These are phyloP conservation scores for Eilema griseolum DNA, from an alignment of 2,888 invertebrate genomes.

Conservation along the genomic window DNA sequence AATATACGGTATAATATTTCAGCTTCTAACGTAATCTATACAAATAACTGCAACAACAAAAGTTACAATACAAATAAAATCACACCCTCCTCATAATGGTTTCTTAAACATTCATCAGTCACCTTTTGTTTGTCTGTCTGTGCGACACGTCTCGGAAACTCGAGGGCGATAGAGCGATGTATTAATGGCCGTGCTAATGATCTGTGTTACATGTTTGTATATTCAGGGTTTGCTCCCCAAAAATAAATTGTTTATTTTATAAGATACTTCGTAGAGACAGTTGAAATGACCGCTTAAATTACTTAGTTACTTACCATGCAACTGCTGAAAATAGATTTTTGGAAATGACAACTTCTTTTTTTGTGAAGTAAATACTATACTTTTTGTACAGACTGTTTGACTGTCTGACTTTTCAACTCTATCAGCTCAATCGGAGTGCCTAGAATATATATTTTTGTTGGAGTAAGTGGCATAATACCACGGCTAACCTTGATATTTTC, in stretches of 20 bases:
- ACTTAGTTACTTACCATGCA: no score
- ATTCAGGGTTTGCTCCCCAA: conserved; percentile 27
- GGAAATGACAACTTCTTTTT: no score
- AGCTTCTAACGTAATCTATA: not conserved
- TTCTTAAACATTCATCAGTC: conserved; percentile 63
- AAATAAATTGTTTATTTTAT: not conserved
- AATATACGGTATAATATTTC: not conserved
- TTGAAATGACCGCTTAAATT: no score
- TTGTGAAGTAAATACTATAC: no score
- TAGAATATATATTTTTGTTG: no score
- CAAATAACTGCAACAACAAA: conserved; percentile 13
- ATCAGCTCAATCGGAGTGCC: no score
- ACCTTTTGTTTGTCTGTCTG: conserved; percentile 52
- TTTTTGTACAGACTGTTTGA: no score
- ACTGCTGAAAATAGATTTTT: not conserved
- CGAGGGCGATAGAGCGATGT: conserved; percentile 50
- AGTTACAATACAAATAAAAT: conserved; percentile 34
- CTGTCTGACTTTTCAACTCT: no score
- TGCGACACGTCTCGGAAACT: conserved; percentile 50
- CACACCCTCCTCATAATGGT: conserved; percentile 49
- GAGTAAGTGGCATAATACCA: no score
- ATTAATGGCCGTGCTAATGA: conserved; percentile 59
- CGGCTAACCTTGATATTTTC: no score
- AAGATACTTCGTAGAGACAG: no score
- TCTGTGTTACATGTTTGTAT: conserved; percentile 51